Evolutionary conservation across 1,140 invertebrate genomes (phyloP).

Genomic region (Mercenaria mercenaria): DNA sequence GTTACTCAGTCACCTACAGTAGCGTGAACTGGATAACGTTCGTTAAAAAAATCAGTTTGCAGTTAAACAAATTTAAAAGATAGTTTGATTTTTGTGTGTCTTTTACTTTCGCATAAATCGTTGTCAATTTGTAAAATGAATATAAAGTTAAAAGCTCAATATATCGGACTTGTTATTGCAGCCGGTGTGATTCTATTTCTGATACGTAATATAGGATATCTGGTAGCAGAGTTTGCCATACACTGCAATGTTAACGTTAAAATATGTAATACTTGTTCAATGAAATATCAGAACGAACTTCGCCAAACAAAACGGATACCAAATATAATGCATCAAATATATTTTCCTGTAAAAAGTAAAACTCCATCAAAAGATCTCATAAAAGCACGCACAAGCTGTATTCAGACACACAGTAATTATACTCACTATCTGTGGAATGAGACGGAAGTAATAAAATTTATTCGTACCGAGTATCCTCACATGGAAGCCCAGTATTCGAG

Average conservation of each 20-base stretch:
- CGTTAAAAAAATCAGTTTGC: too few relatives aligned
- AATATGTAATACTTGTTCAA: too few relatives aligned
- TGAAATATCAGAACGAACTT: not conserved
- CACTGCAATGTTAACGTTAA: not conserved
- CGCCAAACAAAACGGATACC: not conserved
- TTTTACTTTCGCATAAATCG: too few relatives aligned
- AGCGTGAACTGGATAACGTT: too few relatives aligned
- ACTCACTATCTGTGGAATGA: slow-evolving; percentile 34
- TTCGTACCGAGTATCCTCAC: not conserved
- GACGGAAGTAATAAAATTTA: not conserved
- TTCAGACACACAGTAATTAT: not conserved
- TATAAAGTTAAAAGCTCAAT: too few relatives aligned
- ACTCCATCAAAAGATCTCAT: not conserved
- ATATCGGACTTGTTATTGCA: not conserved
- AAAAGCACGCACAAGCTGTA: not conserved
- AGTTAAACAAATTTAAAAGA: too few relatives aligned
- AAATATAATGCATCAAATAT: slow-evolving; percentile 37
- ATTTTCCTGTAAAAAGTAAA: slow-evolving; percentile 1
- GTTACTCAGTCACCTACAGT: too few relatives aligned
- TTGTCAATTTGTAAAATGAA: too few relatives aligned
- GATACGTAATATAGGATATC: not conserved
- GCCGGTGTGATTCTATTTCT: not conserved
- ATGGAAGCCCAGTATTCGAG: not conserved
- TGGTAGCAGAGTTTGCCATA: not conserved
- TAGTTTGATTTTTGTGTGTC: too few relatives aligned